Base-by-base conservation (phyloP, 2,888 invertebrate species). In the Pandemis cinnamomeana region DNA sequence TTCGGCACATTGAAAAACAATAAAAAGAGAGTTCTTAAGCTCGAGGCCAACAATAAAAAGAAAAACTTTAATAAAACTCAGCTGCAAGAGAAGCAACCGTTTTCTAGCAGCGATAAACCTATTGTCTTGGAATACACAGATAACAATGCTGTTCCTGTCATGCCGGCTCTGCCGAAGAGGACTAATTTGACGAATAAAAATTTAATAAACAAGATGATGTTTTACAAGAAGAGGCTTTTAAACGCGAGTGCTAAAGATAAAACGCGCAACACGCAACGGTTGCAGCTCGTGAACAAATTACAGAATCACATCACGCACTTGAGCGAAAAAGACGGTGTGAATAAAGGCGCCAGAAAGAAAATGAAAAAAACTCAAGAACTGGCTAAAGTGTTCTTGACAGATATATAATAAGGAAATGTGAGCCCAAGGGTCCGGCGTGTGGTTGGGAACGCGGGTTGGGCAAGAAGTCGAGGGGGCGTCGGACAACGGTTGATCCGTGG, bases 311-410 rank as follows among this genome's bases (percentile, higher is more conserved):
- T 64, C 27, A 20, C 48, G 13, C 27, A 11, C 48, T 64, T 64
- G n/a, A 64, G 5, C 7, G 36, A 8, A 8, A 7, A 36, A 36
- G 64, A 64, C 27, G 64, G 78, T 13, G 77, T 87, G 66, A 81
- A 88, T 60, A 82, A 86, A 48, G 92, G 88, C 75, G 76, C 77
- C 42, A 76, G 83, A 75, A 92, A 87, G 80, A 92, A 89, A 80
- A 82, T 89, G 77, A 89, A 75, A 70, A 90, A 85, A 78, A 80
- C 87, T 53, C 88, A 90, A 80, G 78, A 86, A 42, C 85, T 89
- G 77, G 90, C 88, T 53, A 85, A 86, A 77, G 73, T 80, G 83
- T 91, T 92, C 87, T 86, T 93, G 87, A 84, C 84, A 72, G 87
- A 84, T 83, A 83, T 89, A 81, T 90, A 89, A 85, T 82, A 83